Base-by-base conservation (phyloP, 35 echinoderm and acorn worm genomes). In the Apostichopus japonicus region DNA sequence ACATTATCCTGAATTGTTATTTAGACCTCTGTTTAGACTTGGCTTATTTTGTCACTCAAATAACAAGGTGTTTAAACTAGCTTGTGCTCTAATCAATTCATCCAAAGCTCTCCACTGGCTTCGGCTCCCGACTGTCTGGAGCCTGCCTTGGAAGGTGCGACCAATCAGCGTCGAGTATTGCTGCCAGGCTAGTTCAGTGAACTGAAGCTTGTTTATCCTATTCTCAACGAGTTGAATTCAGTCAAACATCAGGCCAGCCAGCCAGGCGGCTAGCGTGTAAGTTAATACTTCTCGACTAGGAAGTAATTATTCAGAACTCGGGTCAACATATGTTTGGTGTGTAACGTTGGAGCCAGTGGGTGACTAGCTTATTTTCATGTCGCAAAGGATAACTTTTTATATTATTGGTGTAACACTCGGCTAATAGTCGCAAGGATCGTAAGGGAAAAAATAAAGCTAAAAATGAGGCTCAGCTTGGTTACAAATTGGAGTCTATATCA, bases 41-140 rank as follows among this genome's bases (percentile, higher is more conserved):
- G 86, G 86, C 77, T 91, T 91, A 91, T 91, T 78, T 78, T 91
- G 76, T 79, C 90, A 91, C 77, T 91, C 90, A 91, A 79, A 91
- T 79, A 91, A 91, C 90, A 91, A 91, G 90, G 90, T 91, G 90
- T 79, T 78, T 91, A 91, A 78, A 91, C 71, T 79, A 91, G 76
- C 90, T 78, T 78, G 90, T 51, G 51, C 90, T 79, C 77, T 91
- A 91, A 91, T 91, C 90, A 91, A 91, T 91, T 91, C 90, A 78
- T 91, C 72, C 71, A 77, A 15, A 5, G 90, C 90, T 78, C 90
- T 79, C 90, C 90, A 79, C 90, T 67, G 76, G 77, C 73, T 58
- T 59, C 51, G 90, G 90, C 90, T 77, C 90, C 90, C 75, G 90
- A 78, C 90, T 78, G 90, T 91, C 90, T 91, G 90, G 72, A 56